Evolutionary conservation across 2,113 vertebrate species (phyloP).

Genomic region (Macquaria australasica): DNA sequence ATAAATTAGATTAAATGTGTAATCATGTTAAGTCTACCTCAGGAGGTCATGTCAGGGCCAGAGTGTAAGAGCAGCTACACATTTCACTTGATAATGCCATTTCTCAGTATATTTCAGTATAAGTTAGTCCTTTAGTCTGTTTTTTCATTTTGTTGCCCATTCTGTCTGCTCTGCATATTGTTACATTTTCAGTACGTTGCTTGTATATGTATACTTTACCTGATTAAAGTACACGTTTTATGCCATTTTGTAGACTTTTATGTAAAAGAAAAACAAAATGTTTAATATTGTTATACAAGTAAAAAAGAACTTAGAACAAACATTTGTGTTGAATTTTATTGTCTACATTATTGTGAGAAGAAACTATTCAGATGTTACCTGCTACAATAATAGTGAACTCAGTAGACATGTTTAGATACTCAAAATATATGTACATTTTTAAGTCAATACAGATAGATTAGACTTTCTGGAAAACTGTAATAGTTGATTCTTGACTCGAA

Average conservation of each 20-base stretch:
- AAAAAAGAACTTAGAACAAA: conserved; percentile 21
- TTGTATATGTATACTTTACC: conserved; percentile 4
- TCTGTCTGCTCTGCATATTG: not conserved
- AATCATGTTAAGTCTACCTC: conserved; percentile 39
- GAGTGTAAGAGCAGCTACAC: conserved; percentile 47
- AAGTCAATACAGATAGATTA: not conserved
- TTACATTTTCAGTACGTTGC: conserved; percentile 1
- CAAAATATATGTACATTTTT: not conserved
- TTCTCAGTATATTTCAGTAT: not conserved
- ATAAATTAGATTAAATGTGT: conserved; percentile 20
- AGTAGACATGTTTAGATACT: not conserved
- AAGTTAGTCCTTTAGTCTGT: not conserved
- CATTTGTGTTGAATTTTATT: conserved; percentile 20
- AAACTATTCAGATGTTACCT: not conserved
- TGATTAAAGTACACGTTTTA: conserved; percentile 19
- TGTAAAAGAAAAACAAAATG: conserved; percentile 2
- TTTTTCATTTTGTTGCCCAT: not conserved
- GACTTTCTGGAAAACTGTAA: not conserved
- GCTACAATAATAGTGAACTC: not conserved
- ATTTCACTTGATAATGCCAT: conserved; percentile 10
- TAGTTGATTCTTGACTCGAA: not conserved
- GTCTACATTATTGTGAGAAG: not conserved
- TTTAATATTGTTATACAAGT: conserved; percentile 26
- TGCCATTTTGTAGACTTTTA: conserved; percentile 37
- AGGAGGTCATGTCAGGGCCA: not conserved